phyloP scores from a whole-genome alignment of 30 jellyfish, hydroid and myxozoan species.

The Hydractinia symbiolongicarpus region DNA sequence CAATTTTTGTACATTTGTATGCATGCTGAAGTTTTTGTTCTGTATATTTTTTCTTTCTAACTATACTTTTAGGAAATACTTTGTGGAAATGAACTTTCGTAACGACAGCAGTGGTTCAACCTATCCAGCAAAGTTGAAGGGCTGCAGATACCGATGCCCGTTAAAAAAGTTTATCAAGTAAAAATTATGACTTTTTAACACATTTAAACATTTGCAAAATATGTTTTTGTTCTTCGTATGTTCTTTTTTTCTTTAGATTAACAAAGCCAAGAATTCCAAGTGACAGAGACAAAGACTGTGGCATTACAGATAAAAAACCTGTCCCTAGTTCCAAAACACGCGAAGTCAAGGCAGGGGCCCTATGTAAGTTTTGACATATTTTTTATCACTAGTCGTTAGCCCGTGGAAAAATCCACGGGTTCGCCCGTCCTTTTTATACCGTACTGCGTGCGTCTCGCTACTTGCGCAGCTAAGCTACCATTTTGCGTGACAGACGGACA shows the following conservation, averaged over 20 bases:
- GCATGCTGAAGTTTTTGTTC: not conserved
- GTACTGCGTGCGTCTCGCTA: too few relatives aligned
- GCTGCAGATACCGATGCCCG: conserved; percentile 11
- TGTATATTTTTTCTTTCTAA: not conserved
- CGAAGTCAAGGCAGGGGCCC: too few relatives aligned
- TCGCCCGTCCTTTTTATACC: too few relatives aligned
- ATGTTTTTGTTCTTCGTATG: not conserved
- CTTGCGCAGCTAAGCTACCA: too few relatives aligned
- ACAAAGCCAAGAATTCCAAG: not conserved
- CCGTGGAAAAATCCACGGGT: too few relatives aligned
- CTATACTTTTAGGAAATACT: conserved; percentile 9
- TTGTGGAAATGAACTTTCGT: conserved; percentile 30
- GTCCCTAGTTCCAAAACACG: too few relatives aligned
- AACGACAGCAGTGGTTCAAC: conserved; percentile 24
- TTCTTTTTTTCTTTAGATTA: not conserved
- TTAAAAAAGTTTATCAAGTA: conserved; percentile 22
- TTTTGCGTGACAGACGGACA: too few relatives aligned
- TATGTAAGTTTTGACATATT: not conserved
- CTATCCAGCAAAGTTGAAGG: conserved; percentile 8
- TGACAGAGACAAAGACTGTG: too few relatives aligned
- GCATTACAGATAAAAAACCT: too few relatives aligned
- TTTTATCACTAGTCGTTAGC: too few relatives aligned
- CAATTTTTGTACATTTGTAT: not conserved
- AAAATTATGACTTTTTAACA: not conserved
- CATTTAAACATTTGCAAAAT: too few relatives aligned